Base-by-base conservation (phyloP, 1,140 invertebrate species). In the Meloidogyne floridensis region DNA sequence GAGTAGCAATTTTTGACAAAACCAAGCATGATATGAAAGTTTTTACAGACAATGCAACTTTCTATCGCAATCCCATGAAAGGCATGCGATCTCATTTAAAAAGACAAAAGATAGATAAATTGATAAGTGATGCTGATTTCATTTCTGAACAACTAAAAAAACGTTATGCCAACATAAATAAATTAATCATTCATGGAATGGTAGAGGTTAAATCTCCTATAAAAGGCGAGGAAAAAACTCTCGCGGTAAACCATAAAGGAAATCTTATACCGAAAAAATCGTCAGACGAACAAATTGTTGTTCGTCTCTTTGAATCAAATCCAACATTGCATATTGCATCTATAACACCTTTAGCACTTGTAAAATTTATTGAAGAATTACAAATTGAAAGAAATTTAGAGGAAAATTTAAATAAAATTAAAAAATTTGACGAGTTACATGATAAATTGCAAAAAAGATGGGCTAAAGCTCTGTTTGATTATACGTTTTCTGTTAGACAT, bases 251-350 rank as follows among this genome's bases (percentile, higher is more conserved):
- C 47, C 47, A 65, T n/a, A n/a, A 65, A 3, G 56, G 56, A 15
- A 59, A 59, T 5, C 11, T 59, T 11, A 59, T 59, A 15, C 5
- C 4, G 5, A 47, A 47, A 32, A 32, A 32, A 1, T 20, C 32
- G 32, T 32, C 32, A 32, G 56, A 13, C 4, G 56, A 15, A 15
- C 13, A 18, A n/a, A 15, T 65, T 18, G 59, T 79, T 47, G 77
- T 79, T 20, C 56, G 77, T 13, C 32, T 79, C 15, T 71, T 79
- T 18, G 77, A 79, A 32, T 51, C 47, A 43, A 54, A 51, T 13
- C 77, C 77, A 65, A 79, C 77, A 32, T 51, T 79, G 32, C 77
- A 79, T 72, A 42, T 79, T n/a, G 77, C 77, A n/a, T 69, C 77
- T 15, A 65, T 79, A n/a, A 79, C 77, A 51, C 77, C 77, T 54